Percentiles rank a stretch among this genome's conserved stretches.
Conservation (phyloP, 2,888 invertebrate species). For the Fragum sueziense region DNA sequence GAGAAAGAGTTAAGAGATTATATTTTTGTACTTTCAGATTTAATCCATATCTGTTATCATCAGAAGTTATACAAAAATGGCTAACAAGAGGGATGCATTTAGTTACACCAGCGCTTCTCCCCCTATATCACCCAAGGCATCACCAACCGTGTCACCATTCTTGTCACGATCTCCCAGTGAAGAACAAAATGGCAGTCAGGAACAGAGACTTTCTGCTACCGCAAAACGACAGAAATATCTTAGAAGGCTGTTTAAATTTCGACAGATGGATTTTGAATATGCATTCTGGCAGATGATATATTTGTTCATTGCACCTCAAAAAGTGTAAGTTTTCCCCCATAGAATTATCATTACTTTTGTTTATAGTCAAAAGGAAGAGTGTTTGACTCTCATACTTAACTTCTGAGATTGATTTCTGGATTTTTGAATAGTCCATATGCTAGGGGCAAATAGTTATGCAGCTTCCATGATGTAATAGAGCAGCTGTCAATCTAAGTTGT, state of each 20-base stretch:
- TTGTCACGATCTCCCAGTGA: slow-evolving; percentile 53
- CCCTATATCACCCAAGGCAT: slow-evolving; percentile 71
- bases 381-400: no score
- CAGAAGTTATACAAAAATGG: slow-evolving; percentile 12
- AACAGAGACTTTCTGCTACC: slow-evolving; percentile 87
- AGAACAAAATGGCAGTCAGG: slow-evolving; percentile 46
- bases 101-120: slow-evolving; percentile 72
- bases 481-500: no score
- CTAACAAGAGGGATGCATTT: slow-evolving; percentile 51
- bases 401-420: no score
- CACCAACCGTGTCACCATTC: slow-evolving; percentile 67
- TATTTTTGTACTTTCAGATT: no score
- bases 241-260: slow-evolving; percentile 88
- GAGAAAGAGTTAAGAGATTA: no score
- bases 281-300: slow-evolving; percentile 99
- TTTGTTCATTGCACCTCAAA: slow-evolving; percentile 95
- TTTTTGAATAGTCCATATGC: no score
- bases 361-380: no score
- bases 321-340: slow-evolving; percentile 89
- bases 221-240: slow-evolving; percentile 88
- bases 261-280: slow-evolving; percentile 99
- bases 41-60: no score
- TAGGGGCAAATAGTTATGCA: no score
- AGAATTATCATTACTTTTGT: no score
- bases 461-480: no score